Base-by-base conservation (phyloP, 2,113 vertebrate genomes). In the Synchiropus splendidus region DNA sequence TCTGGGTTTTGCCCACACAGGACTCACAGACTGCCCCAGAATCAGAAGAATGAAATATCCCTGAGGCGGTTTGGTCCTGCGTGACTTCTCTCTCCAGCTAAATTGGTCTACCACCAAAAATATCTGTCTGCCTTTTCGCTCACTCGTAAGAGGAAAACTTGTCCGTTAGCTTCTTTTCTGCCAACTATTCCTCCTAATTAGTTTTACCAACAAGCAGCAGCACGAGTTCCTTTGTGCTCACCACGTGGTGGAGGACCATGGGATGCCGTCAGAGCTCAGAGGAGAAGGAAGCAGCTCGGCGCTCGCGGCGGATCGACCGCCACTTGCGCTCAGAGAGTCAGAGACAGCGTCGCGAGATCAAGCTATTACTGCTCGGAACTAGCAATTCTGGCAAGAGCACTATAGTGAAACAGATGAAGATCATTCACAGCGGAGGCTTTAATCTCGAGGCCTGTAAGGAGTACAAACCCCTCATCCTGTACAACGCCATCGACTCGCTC, bases 221-320 rank as follows among this genome's bases (percentile, higher is more conserved):
- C 68, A 82, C 77, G 77, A 70, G 66, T 74, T 79, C 75, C 70
- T 74, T 67, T 58, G 64, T 52, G 67, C 47, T 77, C 30, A 70
- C 72, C 68, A 74, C 76, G 71, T 80, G 73, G 62, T 70, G 75
- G 67, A 79, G 71, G 75, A 87, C 74, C 91, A 99, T 99, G 95
- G 95, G 95, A 88, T 99, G 95, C 85, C 89, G 95, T 78, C 95
- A 99, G 88, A 99, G 95, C 85, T 95, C 94, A 36, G 95, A 99
- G 85, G 95, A 99, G 79, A 99, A 99, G 86, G 95, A 99, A 81
- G 95, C 95, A 18, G 95, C 93, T 12, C 81, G 92, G 80, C 92
- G 93, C 82, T 99, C 95, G 2, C 86, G 94, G n/a, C 86, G 92
- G 45, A 99, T 99, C 13, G 95, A 99, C 85, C 90, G 94, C 70